Conservation (phyloP, 2,888 invertebrate genomes). For the Resseliella maxima region DNA sequence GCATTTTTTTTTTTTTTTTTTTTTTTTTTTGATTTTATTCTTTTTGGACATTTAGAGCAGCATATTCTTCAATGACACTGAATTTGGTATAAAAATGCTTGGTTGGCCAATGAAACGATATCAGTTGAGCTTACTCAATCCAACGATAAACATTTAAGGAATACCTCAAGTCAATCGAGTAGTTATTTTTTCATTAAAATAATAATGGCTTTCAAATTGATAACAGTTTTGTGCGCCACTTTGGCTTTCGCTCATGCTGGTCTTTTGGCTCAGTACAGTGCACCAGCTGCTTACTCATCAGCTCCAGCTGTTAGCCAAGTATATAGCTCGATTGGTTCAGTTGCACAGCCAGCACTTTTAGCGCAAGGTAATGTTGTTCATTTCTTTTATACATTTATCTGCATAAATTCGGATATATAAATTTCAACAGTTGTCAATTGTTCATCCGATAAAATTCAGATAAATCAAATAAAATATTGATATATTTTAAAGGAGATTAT, state of each 20-base stretch:
- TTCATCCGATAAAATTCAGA: not conserved
- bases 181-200: too few species aligned
- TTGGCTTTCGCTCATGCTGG: constrained; percentile 30
- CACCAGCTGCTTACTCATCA: constrained; percentile 65
- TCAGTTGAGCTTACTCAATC: constrained; percentile 33
- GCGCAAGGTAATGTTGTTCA: constrained; percentile 19
- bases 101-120: not conserved
- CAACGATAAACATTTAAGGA: not conserved
- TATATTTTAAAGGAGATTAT: too few species aligned
- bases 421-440: too few species aligned
- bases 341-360: constrained; percentile 58
- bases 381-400: not conserved
- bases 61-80: not conserved
- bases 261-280: not conserved
- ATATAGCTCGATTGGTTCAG: constrained; percentile 60
- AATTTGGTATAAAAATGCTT: constrained; percentile 6
- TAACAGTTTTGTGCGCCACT: constrained; percentile 10
- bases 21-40: not conserved
- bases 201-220: constrained; percentile 41
- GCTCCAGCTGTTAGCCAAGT: constrained; percentile 62
- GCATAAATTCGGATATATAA: too few species aligned
- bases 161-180: not conserved
- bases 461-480: too few species aligned
- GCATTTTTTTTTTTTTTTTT: not conserved
- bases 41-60: constrained; percentile 13